A percentile compares a stretch with the other conserved stretches of the same genome.
These are phyloP conservation scores for Silvanus unidentatus DNA, from an alignment of 2,888 invertebrate genomes.

Conservation along the genomic window DNA sequence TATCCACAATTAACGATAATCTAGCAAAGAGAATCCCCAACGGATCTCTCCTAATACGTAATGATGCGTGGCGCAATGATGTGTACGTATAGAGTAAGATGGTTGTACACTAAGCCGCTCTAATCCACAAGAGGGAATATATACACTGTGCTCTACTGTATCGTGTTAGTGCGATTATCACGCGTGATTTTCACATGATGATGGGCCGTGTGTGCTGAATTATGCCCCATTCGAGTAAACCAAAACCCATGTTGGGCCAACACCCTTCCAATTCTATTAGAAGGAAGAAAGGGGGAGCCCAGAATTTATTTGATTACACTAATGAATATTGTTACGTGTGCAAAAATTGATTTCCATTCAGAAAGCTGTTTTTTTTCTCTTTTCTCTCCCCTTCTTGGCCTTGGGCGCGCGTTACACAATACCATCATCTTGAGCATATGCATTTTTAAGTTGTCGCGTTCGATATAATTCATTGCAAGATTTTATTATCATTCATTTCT, in stretches of 20 bases:
- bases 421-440: too few species aligned
- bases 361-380: too few species aligned
- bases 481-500: too few species aligned
- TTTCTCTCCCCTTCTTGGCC: too few species aligned
- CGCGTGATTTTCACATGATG: conserved; percentile 37
- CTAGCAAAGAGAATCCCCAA: conserved; percentile 15
- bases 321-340: too few species aligned
- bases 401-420: too few species aligned
- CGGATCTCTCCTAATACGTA: conserved; percentile 39
- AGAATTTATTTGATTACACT: too few species aligned
- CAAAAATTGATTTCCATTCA: neutral
- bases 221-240: conserved; percentile 23
- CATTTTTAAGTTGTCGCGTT: too few species aligned
- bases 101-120: conserved; percentile 25
- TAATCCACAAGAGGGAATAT: conserved; percentile 25
- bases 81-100: conserved; percentile 10
- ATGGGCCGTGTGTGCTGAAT: conserved; percentile 33
- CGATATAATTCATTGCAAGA: too few species aligned
- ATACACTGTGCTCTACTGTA: conserved; percentile 21
- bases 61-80: conserved; percentile 33
- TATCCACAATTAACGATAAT: conserved; percentile 27
- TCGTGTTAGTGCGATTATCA: conserved; percentile 43
- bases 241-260: conserved; percentile 37
- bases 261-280: conserved; percentile 18
- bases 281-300: too few species aligned